These are phyloP conservation scores for Perca schrenkii DNA, from an alignment of 2,113 vertebrate species.

Conservation along the genomic window DNA sequence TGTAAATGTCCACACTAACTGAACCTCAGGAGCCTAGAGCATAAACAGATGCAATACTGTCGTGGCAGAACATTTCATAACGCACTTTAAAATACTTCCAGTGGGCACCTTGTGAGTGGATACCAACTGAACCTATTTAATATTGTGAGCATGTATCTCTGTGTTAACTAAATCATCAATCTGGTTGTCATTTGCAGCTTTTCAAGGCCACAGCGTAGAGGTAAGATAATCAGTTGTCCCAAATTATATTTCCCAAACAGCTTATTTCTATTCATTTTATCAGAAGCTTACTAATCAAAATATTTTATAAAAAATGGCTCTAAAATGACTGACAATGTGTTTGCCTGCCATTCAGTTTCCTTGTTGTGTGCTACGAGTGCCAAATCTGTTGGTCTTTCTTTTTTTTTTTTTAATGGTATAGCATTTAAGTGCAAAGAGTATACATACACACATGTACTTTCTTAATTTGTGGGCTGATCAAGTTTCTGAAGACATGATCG, in stretches of 20 bases:
- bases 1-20: constrained; percentile 23
- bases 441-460: background rate
- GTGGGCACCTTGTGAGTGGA: constrained; percentile 26
- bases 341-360: constrained; percentile 4
- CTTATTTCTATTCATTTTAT: constrained; percentile 56
- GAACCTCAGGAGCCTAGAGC: constrained; percentile 19
- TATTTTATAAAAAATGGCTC: background rate
- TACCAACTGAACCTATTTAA: constrained; percentile 40
- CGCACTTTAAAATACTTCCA: constrained; percentile 33
- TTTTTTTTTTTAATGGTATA: background rate
- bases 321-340: background rate
- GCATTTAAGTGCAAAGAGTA: constrained; percentile 2
- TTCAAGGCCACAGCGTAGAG: constrained; percentile 42
- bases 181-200: constrained; percentile 56
- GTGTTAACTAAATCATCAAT: constrained; percentile 65
- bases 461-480: background rate
- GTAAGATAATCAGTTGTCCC: constrained; percentile 48
- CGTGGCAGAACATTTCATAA: constrained; percentile 13
- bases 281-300: constrained; percentile 24
- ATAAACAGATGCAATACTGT: constrained; percentile 35
- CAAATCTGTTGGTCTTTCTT: constrained; percentile 7
- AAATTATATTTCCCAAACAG: constrained; percentile 46
- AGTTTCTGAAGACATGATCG: background rate
- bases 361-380: background rate
- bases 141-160: constrained; percentile 38